These are phyloP conservation scores for Meiosimyza decipiens DNA, from an alignment of 2,888 invertebrate species.

Conservation along the genomic window DNA sequence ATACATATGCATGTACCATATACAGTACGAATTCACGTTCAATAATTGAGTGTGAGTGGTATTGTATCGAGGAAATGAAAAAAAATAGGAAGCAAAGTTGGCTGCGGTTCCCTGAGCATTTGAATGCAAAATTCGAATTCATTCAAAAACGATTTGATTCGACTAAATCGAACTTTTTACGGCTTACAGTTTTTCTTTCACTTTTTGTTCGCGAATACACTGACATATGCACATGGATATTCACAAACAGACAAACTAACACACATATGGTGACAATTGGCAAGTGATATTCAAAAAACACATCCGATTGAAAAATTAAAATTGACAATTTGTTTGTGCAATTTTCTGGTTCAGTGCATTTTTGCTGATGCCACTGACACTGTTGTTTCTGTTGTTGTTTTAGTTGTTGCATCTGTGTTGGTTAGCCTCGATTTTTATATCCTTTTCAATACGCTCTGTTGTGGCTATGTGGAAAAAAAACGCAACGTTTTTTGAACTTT, in stretches of 20 bases:
- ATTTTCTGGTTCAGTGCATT: constrained; percentile 50
- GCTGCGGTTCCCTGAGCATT: constrained; percentile 11
- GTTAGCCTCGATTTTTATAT: constrained; percentile 29
- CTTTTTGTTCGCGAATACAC: neutral
- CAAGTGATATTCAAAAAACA: constrained; percentile 56
- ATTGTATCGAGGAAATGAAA: neutral
- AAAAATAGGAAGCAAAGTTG: neutral
- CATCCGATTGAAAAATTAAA: constrained; percentile 54
- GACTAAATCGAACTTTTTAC: constrained; percentile 20
- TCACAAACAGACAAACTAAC: neutral
- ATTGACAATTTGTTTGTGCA: constrained; percentile 55
- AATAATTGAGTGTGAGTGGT: constrained; percentile 20
- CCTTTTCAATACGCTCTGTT: constrained; percentile 5
- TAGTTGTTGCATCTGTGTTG: constrained; percentile 6
- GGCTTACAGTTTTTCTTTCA: neutral
- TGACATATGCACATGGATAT: neutral
- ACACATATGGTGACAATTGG: constrained; percentile 58
- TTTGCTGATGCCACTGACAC: constrained; percentile 20
- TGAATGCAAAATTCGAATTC: constrained; percentile 24
- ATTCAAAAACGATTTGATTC: constrained; percentile 29
- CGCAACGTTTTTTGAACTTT: constrained; percentile 27
- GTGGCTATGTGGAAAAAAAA: constrained; percentile 6
- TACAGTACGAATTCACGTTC: neutral
- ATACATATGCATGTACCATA: neutral
- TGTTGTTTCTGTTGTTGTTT: neutral